Base-by-base conservation (phyloP, 2,797 vertebrate species). In the Myripristis murdjan region DNA sequence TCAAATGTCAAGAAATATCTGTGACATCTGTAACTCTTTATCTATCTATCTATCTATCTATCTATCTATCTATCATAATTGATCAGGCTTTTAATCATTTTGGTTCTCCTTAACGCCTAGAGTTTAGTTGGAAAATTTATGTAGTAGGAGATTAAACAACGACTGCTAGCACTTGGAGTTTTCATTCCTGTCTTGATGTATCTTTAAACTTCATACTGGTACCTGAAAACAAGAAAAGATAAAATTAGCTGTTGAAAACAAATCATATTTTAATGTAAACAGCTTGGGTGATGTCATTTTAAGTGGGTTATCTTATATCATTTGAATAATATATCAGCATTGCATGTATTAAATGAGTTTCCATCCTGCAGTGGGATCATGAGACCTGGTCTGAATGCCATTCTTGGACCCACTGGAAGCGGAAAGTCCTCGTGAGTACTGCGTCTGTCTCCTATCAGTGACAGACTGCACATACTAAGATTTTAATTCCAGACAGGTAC, bases 351-450 rank as follows among this genome's bases (percentile, higher is more conserved):
- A 28, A 48, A 41, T 44, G 6, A 28, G 15, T n/a, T 63, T 47
- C 66, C 72, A 72, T 85, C 54, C 83, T 85, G 11, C 86, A 97
- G 96, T 87, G 95, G 95, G 49, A 92, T 95, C 66, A 96, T 96
- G 95, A 95, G 88, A 88, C 94, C 95, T 39, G 96, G 95, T 44
- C 90, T 97, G 83, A 96, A 96, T 28, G 95, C 95, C 35, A 96
- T 96, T 76, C 90, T 96, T 69, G 96, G 96, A 26, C 93, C 95
- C 1, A 96, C 93, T 6, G 96, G 94, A 69, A 93, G 94, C 28
- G 95, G 95, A 22, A 96, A 96, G 86, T 96, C 96, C 64, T 96
- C 94, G 95, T 96, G 60, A 96, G 96, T 97, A 28, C 23, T n/a
- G 12, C 11, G 5, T 51, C 12, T 14, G 16, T 31, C 12, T 52